Base-by-base conservation (phyloP, 2,113 vertebrate genomes). In the Dromiciops gliroides region DNA sequence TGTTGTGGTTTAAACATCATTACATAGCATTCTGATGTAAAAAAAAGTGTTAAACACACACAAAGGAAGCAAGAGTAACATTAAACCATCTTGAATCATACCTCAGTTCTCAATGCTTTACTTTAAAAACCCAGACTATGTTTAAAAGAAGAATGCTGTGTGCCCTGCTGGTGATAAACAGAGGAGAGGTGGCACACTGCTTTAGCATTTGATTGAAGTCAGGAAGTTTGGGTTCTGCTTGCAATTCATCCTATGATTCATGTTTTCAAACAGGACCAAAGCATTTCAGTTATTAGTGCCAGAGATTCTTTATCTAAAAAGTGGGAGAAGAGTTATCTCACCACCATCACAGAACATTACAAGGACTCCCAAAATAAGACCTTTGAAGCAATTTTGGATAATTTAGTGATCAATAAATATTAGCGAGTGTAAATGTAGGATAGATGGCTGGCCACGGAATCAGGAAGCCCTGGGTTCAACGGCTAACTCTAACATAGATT, bases 201-300 rank as follows among this genome's bases (percentile, higher is more conserved):
- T 96, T 97, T 93, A 94, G 31, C 14, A 94, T 90, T 92, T 96
- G 37, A 92, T 92, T 95, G 60, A 96, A 96, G 92, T 94, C 48
- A 8, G 67, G 37, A 95, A 95, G 94, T 22, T 48, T 95, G 91
- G 95, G n/a, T 91, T 95, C 56, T 95, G 26, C 93, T 96, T 94
- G 93, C 44, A 95, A 75, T 16, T 95, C 7, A 83, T 44, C n/a
- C n/a, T 83, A 23, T 56, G 92, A 96, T 91, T 90, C 37, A 92
- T 75, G 95, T 95, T 96, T 92, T 95, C 95, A 96, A 37, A 50
- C 95, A 89, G 91, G 67, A 90, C 50, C 92, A 93, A 95, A 93
- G 67, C 25, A 93, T 67, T 93, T 97, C 23, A 50, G 90, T 26
- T 83, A 89, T 90, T 95, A n/a, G 90, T 90, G 26, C 47, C 90